Conservation (phyloP, 2,888 invertebrate genomes). For the Drosophila rubida region DNA sequence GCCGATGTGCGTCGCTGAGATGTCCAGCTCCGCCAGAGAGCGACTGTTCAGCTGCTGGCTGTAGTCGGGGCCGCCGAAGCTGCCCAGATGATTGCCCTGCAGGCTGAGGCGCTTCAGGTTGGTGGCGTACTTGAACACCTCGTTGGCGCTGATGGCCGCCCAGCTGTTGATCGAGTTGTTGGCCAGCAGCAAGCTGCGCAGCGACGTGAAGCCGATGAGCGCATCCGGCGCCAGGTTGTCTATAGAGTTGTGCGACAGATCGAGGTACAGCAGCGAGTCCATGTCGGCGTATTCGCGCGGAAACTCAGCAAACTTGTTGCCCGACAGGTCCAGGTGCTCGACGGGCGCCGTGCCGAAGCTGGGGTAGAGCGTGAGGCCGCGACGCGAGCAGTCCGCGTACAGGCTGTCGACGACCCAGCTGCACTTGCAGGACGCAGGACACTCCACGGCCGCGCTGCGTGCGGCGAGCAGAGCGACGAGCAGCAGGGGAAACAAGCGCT, state of each 20-base stretch:
- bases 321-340: constrained; percentile 88
- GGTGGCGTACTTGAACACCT: constrained; percentile 85
- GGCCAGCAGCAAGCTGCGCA: constrained; percentile 88
- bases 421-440: constrained; percentile 81
- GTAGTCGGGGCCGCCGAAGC: constrained; percentile 86
- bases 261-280: constrained; percentile 86
- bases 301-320: constrained; percentile 87
- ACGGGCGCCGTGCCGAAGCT: constrained; percentile 83
- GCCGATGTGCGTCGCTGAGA: constrained; percentile 84
- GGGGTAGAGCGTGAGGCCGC: constrained; percentile 73
- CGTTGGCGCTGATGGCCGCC: constrained; percentile 86
- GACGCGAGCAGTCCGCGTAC: constrained; percentile 79
- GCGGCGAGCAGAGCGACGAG: constrained; percentile 1
- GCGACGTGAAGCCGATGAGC: constrained; percentile 85
- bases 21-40: constrained; percentile 87
- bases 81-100: constrained; percentile 87
- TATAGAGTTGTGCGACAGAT: constrained; percentile 86
- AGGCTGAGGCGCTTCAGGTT: constrained; percentile 87
- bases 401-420: constrained; percentile 82
- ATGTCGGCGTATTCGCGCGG: constrained; percentile 86
- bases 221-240: constrained; percentile 85
- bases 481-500: neutral
- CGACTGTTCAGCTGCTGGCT: constrained; percentile 87
- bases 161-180: constrained; percentile 88
- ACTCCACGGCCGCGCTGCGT: constrained; percentile 54